These are phyloP conservation scores for Anomalospiza imberbis DNA, from an alignment of 2,797 vertebrate species.

Conservation along the genomic window DNA sequence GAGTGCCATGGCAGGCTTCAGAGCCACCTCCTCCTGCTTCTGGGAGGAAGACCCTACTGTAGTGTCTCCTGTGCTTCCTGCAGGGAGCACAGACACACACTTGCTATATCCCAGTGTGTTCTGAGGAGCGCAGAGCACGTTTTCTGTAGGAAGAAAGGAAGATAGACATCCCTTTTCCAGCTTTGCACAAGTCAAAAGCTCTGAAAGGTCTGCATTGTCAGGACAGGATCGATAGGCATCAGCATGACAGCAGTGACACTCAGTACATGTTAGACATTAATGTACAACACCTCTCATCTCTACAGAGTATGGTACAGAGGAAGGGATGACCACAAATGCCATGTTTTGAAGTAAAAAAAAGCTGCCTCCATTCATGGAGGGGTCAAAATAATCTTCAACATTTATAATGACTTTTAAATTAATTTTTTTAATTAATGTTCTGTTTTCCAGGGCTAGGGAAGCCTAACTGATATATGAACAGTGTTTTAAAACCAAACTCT, in stretches of 20 bases:
- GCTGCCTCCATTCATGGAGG: not conserved
- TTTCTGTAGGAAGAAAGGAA: not conserved
- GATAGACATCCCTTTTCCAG: not conserved
- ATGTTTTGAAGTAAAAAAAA: not conserved
- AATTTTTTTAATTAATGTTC: too few relatives aligned
- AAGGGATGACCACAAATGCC: not conserved
- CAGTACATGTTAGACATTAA: not conserved
- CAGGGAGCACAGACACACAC: not conserved
- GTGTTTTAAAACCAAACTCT: not conserved
- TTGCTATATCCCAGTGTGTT: not conserved
- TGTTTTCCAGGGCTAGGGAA: not conserved
- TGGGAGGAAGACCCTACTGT: not conserved
- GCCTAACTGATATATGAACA: not conserved
- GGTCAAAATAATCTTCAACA: not conserved
- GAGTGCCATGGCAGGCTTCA: not conserved
- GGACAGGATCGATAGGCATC: not conserved
- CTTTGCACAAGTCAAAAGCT: not conserved
- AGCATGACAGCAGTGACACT: not conserved
- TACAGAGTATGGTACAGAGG: not conserved
- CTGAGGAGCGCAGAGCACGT: not conserved
- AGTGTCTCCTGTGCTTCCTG: not conserved
- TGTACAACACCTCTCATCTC: not conserved
- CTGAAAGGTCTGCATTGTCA: not conserved
- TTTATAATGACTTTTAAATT: not conserved
- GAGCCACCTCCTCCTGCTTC: accelerated